These are phyloP conservation scores for Aurelia coerulea DNA, from an alignment of 30 jellyfish, hydroid and myxozoan genomes.

Conservation along the genomic window DNA sequence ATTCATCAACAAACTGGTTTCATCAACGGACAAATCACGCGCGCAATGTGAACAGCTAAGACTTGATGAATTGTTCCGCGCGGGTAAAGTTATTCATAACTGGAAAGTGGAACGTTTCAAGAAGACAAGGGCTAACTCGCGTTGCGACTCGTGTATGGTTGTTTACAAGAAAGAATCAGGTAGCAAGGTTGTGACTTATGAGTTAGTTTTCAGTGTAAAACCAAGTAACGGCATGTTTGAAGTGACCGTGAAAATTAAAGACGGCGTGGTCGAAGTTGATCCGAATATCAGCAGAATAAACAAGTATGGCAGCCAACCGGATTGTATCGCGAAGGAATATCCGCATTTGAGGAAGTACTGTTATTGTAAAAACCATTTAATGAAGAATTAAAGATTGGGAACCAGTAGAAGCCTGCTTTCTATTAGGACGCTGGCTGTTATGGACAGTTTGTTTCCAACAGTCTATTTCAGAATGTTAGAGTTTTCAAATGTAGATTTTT, in stretches of 20 bases:
- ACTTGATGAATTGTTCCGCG: conserved; percentile 33
- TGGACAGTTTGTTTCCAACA: too few relatives aligned
- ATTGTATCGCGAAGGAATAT: conserved; percentile 60
- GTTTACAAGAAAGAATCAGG: conserved; percentile 1
- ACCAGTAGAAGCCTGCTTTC: too few relatives aligned
- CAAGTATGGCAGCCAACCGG: conserved; percentile 79
- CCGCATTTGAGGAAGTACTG: conserved; percentile 80
- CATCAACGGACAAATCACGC: background rate
- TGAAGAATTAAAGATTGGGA: too few relatives aligned
- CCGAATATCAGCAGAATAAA: conserved; percentile 70
- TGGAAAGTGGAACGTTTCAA: conserved; percentile 24
- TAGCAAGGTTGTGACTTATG: background rate
- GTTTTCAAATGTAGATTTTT: too few relatives aligned
- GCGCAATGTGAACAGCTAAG: conserved; percentile 20
- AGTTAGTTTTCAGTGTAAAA: conserved; percentile 26
- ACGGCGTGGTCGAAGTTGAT: conserved; percentile 18
- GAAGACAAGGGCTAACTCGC: conserved; percentile 14
- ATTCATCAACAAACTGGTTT: conserved; percentile 8
- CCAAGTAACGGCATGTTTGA: conserved; percentile 69
- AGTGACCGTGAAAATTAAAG: conserved; percentile 12
- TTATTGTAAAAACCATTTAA: conserved; percentile 15
- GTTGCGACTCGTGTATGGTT: conserved; percentile 42
- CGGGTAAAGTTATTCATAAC: conserved; percentile 37
- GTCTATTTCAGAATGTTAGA: too few relatives aligned
- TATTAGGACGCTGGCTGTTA: too few relatives aligned